Conservation (phyloP, 2,888 invertebrate species). For the Tanytarsus gracilentus region DNA sequence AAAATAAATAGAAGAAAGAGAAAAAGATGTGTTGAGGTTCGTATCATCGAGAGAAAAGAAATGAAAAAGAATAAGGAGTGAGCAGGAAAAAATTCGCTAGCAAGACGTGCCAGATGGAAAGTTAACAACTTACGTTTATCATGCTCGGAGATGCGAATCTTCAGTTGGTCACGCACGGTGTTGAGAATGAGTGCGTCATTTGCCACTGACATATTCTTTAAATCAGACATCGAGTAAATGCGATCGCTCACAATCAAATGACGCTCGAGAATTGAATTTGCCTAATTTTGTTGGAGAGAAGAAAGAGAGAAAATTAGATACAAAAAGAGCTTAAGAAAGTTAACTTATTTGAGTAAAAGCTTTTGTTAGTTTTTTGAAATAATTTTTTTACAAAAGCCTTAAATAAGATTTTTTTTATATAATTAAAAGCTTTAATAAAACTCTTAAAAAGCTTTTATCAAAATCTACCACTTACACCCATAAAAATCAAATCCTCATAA, state of each 20-base stretch:
- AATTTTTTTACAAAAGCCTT: no score
- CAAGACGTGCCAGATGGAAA: not conserved
- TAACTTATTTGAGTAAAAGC: no score
- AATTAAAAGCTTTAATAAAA: not conserved
- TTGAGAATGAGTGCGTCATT: constrained; percentile 61
- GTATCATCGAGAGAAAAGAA: not conserved
- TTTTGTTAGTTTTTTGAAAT: no score
- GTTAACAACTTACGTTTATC: constrained; percentile 56
- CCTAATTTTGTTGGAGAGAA: no score
- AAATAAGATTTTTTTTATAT: constrained; percentile 2
- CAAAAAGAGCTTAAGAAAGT: no score
- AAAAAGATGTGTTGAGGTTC: not conserved
- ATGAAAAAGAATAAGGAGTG: not conserved
- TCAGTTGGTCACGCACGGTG: constrained; percentile 61
- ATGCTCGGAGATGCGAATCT: constrained; percentile 64
- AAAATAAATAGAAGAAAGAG: no score
- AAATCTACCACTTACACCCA: no score
- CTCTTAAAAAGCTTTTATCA: no score
- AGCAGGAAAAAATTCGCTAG: not conserved
- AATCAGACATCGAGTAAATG: constrained; percentile 71
- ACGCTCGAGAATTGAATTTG: constrained; percentile 72
- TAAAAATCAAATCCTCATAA: not conserved
- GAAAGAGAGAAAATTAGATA: no score
- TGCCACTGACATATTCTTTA: constrained; percentile 52
- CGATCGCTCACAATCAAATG: constrained; percentile 75